Base-by-base conservation (phyloP, 2,888 invertebrate species). In the Liodrosophila aerea region DNA sequence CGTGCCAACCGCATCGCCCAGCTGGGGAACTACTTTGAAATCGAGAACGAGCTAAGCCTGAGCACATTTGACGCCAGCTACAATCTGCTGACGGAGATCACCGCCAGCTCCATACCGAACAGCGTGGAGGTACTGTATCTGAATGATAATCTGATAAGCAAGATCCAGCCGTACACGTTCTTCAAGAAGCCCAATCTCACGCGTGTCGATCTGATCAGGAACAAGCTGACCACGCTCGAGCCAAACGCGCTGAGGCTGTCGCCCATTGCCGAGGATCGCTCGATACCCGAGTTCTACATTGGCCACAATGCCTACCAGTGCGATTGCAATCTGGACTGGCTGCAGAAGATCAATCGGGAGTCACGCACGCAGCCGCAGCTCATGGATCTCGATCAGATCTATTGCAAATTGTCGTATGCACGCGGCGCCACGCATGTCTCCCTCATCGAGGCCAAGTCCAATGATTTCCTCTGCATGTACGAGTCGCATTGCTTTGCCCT, bases 281-380 rank as follows among this genome's bases (percentile, higher is more conserved):
- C 93, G 73, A 92, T 96, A 74, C 97, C 97, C 47, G 96, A 97
- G 91, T 97, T 97, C 91, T 96, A 95, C 91, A 95, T 98, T 73
- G 96, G 96, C 45, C 96, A 96, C 74, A 98, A 98, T 92, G 97
- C 97, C 50, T 96, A 97, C 89, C 94, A 96, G 85, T 98, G 98
- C 89, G 96, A 97, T 90, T 98, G 98, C 91, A 96, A 96, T 82
- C 95, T 97, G 93, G 97, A 97, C 89, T 98, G 98, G 98, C 91
- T 97, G 87, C 97, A 97, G 89, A 92, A 96, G 85, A 95, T 97
- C 90, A 96, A 97, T 75, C 94, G 94, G 84, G 95, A 95, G 89
- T 88, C 89, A 64, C 92, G 96, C 76, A 96, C 96, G 87, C 96
- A 97, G 90, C 97, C 96, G 18, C 92, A 94, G 85, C 95, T 96